These are phyloP conservation scores for Melipona quadrifasciata DNA, from an alignment of 1,140 invertebrate genomes.

Conservation along the genomic window DNA sequence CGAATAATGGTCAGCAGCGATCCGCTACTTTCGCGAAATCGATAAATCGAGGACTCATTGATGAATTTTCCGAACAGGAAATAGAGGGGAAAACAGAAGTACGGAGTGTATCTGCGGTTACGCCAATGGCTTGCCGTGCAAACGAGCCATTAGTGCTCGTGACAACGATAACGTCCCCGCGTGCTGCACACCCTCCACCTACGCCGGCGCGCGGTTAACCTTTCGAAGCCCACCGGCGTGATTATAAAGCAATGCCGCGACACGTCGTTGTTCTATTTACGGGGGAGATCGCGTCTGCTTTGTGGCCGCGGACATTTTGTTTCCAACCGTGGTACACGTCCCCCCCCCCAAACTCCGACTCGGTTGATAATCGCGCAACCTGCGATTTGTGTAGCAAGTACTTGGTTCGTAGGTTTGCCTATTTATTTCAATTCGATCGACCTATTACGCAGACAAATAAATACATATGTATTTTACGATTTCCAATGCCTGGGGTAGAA, in stretches of 20 bases:
- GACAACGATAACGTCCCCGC: slow-evolving; percentile 52
- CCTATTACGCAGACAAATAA: too few relatives aligned
- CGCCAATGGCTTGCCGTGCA: slow-evolving; percentile 43
- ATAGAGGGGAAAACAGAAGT: background rate
- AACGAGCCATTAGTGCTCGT: slow-evolving; percentile 54
- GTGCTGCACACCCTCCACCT: slow-evolving; percentile 46
- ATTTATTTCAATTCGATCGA: too few relatives aligned
- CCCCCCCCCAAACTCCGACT: background rate
- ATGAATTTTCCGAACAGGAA: background rate
- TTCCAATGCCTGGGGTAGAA: too few relatives aligned
- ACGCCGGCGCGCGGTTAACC: slow-evolving; percentile 54
- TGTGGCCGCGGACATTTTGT: slow-evolving; percentile 15
- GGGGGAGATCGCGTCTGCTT: background rate
- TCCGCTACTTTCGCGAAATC: background rate
- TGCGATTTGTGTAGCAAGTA: too few relatives aligned
- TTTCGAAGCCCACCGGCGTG: slow-evolving; percentile 46
- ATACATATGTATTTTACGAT: too few relatives aligned
- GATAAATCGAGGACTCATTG: background rate
- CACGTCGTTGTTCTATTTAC: slow-evolving; percentile 51
- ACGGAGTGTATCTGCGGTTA: slow-evolving; percentile 34
- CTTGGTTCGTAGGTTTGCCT: too few relatives aligned
- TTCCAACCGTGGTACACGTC: background rate
- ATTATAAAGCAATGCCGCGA: slow-evolving; percentile 60
- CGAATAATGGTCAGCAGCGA: too few relatives aligned
- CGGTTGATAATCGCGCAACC: background rate